Evolutionary conservation across 1,140 invertebrate genomes (phyloP).

Genomic region (Drosophila miranda): DNA sequence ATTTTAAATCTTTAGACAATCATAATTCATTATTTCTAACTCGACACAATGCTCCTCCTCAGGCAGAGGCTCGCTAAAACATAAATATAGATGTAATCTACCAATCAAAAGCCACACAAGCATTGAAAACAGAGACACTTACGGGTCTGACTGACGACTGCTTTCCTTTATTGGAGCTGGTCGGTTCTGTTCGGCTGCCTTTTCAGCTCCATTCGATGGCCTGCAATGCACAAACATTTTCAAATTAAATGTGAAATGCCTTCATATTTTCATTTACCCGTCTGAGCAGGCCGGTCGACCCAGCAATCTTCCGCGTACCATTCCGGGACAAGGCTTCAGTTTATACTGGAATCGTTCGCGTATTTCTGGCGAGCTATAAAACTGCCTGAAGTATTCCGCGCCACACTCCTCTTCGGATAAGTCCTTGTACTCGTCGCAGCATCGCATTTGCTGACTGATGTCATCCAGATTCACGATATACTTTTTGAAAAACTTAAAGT

Average conservation of each 20-base stretch:
- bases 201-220: no score
- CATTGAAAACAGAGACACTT: no score
- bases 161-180: background rate
- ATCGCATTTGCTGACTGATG: slow-evolving; percentile 36
- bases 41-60: no score
- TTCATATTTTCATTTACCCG: background rate
- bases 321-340: slow-evolving; percentile 35
- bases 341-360: slow-evolving; percentile 20
- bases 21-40: no score
- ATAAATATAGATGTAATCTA: no score
- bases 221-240: no score
- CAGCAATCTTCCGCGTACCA: slow-evolving; percentile 2
- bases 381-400: slow-evolving; percentile 21
- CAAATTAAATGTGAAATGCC: background rate
- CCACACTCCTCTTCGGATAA: slow-evolving; percentile 11
- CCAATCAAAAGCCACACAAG: no score
- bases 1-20: no score
- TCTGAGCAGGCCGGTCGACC: no score
- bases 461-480: slow-evolving; percentile 21
- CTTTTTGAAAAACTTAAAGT: slow-evolving; percentile 18
- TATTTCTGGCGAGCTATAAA: slow-evolving; percentile 23
- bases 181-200: no score
- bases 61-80: no score
- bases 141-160: no score
- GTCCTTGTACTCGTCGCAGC: background rate